Evolutionary conservation across 35 echinoderm and acorn worm genomes (phyloP), one percentile per base, ranked within the genome.

Genomic region (Hemicentrotus pulcherrimus): DNA sequence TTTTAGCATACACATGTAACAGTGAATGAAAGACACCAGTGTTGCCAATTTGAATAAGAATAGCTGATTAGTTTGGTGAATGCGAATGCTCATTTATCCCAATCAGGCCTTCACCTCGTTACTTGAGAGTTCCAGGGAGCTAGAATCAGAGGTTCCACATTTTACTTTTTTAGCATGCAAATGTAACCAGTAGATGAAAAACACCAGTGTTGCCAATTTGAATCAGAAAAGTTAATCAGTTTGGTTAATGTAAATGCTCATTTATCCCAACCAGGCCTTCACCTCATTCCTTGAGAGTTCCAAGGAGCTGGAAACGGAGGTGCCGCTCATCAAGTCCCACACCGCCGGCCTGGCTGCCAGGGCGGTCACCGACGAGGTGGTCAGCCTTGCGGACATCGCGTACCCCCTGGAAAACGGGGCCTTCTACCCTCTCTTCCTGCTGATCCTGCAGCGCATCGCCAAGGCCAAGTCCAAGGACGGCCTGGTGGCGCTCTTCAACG

Each of bases 401-500:
- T 96, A 98, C 7, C 97, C 95, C 86, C 87, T 97, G 97, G 97
- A 97, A 95, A 98, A 97, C 91, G 98, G 97, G 0, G 91, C 95
- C 86, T 99, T 90, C 96, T 99, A 99, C 78, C 98, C 98, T 2
- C 96, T 99, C n/a, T 98, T 97, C 95, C 95, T 99, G 47, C 95
- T 99, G 88, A 96, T 95, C 48, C 94, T 99, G 78, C 98, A 99
- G 94, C 95, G 95, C 45, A 94, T 99, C 28, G 94, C 91, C 32
- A 99, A 99, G 92, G 85, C 95, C 61, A 96, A 98, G 88, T 96
- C 95, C 92, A 97, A 98, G 48, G 97, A 99, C 52, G 95, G 94
- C 94, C 31, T 99, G 61, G 92, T 96, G 59, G 94, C 89, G 50
- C 88, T 95, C 31, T 97, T 97, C 87, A 97, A 95, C 47, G 94